A percentile compares a stretch with the other conserved stretches of the same genome.
phyloP scores from a whole-genome alignment of 1,140 invertebrate genomes.

The Hydropsyche tenuis region DNA sequence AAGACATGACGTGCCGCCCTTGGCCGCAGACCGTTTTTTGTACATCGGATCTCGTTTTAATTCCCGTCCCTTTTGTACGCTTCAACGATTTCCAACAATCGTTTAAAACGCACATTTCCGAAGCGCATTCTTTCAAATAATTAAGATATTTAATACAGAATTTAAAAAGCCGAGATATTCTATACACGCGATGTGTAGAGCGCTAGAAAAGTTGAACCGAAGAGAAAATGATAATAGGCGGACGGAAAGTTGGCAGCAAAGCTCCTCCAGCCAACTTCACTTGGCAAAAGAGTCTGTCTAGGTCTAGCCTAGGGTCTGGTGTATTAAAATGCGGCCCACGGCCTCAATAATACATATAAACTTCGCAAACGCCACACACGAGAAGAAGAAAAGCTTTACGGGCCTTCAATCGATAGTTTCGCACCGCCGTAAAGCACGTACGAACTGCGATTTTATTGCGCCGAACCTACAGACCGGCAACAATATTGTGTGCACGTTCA shows the following conservation, averaged over 20 bases:
- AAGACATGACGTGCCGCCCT: slow-evolving; percentile 52
- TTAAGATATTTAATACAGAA: no score
- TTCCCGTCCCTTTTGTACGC: slow-evolving; percentile 49
- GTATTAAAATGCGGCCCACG: slow-evolving; percentile 28
- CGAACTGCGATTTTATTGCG: slow-evolving; percentile 11
- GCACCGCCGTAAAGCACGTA: slow-evolving; percentile 1
- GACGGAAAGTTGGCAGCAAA: slow-evolving; percentile 43
- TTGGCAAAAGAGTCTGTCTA: slow-evolving; percentile 41
- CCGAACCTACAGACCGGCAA: neutral
- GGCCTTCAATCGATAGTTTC: slow-evolving; percentile 13
- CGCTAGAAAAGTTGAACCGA: slow-evolving; percentile 34
- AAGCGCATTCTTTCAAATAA: neutral
- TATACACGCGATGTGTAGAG: slow-evolving; percentile 37
- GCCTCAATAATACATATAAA: slow-evolving; percentile 4
- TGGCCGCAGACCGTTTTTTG: slow-evolving; percentile 57
- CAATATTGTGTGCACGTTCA: neutral
- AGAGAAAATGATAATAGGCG: slow-evolving; percentile 47
- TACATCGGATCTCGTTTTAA: slow-evolving; percentile 56
- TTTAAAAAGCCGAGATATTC: no score
- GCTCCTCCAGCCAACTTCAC: slow-evolving; percentile 22
- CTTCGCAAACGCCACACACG: neutral
- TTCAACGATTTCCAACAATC: neutral
- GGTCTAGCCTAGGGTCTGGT: slow-evolving; percentile 9
- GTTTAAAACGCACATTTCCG: neutral
- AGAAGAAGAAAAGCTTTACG: neutral